Conservation (phyloP, 1,140 invertebrate species). For the Atta texana region DNA sequence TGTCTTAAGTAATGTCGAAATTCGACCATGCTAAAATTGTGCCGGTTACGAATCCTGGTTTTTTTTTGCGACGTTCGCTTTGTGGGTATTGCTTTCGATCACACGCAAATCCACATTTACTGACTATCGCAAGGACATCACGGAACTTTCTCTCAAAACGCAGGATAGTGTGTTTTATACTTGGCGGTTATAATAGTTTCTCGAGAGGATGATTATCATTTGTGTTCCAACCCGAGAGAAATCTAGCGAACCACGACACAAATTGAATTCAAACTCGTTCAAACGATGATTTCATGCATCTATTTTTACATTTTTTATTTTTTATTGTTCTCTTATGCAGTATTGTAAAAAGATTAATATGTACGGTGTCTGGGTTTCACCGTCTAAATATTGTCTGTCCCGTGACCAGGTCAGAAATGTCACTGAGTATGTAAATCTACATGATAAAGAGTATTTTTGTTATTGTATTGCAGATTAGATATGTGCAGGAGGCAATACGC, state of each 20-base stretch:
- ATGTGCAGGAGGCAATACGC: conserved; percentile 98
- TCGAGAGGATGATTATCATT: conserved; percentile 36
- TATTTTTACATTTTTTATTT: neutral
- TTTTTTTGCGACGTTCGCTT: conserved; percentile 32
- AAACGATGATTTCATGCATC: neutral
- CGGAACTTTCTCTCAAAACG: neutral
- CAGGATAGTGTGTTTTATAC: conserved; percentile 18
- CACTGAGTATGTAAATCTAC: conserved; percentile 54
- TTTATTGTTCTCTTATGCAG: neutral
- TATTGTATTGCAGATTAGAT: conserved; percentile 95
- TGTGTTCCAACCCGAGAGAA: neutral
- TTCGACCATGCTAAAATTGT: neutral
- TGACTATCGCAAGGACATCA: conserved; percentile 5
- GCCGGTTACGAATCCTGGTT: conserved; percentile 14
- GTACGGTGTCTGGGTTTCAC: neutral
- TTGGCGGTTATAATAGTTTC: conserved; percentile 1
- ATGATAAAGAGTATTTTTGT: conserved; percentile 85
- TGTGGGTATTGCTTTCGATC: conserved; percentile 38
- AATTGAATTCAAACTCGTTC: neutral
- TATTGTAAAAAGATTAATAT: conserved; percentile 27
- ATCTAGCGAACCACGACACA: neutral
- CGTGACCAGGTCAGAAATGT: conserved; percentile 77
- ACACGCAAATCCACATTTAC: conserved; percentile 31
- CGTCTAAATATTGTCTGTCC: conserved; percentile 68
- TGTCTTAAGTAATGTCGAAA: neutral